Conservation (phyloP, 2,888 invertebrate species). For the Beris chalybata region DNA sequence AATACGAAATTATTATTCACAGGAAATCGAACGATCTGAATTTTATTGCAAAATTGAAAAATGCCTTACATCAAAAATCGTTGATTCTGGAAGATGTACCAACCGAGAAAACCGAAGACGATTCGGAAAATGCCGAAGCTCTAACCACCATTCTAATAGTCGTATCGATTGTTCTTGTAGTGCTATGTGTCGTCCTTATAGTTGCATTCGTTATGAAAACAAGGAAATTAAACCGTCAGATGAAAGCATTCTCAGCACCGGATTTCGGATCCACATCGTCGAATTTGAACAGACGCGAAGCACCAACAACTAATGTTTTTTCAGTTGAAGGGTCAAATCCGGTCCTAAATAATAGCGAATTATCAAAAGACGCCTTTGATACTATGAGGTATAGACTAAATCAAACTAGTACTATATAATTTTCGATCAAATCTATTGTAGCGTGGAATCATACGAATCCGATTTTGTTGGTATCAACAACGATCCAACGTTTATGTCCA, state of each 20-base stretch:
- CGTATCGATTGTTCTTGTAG: slow-evolving; percentile 59
- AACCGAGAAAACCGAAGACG: slow-evolving; percentile 48
- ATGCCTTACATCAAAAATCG: slow-evolving; percentile 50
- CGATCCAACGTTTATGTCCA: slow-evolving; percentile 55
- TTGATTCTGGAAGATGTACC: slow-evolving; percentile 59
- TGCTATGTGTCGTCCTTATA: slow-evolving; percentile 60
- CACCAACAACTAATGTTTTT: slow-evolving; percentile 72
- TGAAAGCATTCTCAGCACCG: slow-evolving; percentile 65
- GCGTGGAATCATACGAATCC: slow-evolving; percentile 59
- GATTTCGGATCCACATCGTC: slow-evolving; percentile 66
- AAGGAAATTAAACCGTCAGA: slow-evolving; percentile 61
- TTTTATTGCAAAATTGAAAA: slow-evolving; percentile 56
- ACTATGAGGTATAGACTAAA: slow-evolving; percentile 29
- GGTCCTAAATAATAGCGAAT: slow-evolving; percentile 62
- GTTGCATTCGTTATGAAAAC: slow-evolving; percentile 62
- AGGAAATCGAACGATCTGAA: slow-evolving; percentile 58
- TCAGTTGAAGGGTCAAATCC: slow-evolving; percentile 73
- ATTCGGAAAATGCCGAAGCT: slow-evolving; percentile 51
- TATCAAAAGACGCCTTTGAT: slow-evolving; percentile 32
- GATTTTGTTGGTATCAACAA: slow-evolving; percentile 70
- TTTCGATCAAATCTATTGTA: slow-evolving; percentile 45
- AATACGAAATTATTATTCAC: slow-evolving; percentile 30
- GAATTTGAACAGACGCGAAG: slow-evolving; percentile 57
- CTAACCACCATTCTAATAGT: slow-evolving; percentile 60
- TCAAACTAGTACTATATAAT: slow-evolving; percentile 21